These are phyloP conservation scores for Cariama cristata DNA, from an alignment of 2,113 vertebrate genomes.

Conservation along the genomic window DNA sequence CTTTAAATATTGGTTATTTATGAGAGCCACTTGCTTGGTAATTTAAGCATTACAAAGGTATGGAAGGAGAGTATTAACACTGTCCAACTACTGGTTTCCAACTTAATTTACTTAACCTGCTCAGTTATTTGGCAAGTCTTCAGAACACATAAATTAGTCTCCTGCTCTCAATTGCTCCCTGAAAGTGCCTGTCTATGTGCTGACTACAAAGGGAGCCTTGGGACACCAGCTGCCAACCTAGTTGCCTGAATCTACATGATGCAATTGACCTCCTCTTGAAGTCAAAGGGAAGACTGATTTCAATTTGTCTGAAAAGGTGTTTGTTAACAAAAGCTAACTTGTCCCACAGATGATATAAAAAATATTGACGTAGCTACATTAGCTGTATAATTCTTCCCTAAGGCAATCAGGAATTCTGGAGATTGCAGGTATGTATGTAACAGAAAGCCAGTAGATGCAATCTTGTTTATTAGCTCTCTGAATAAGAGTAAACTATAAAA, in stretches of 20 bases:
- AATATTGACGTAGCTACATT: background rate
- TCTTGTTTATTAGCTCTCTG: background rate
- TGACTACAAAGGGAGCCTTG: background rate
- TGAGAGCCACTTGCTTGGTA: background rate
- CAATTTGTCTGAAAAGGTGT: background rate
- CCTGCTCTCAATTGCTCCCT: background rate
- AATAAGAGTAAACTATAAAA: background rate
- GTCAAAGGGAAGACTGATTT: background rate
- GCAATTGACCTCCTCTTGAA: background rate
- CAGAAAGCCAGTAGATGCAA: background rate
- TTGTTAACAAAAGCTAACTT: constrained; percentile 43
- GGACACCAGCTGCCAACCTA: background rate
- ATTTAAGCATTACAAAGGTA: background rate
- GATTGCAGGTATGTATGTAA: background rate
- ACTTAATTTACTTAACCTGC: background rate
- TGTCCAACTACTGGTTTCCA: background rate
- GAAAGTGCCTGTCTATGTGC: background rate
- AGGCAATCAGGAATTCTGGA: background rate
- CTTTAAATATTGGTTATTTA: background rate
- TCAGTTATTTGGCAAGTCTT: background rate
- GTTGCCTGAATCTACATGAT: background rate
- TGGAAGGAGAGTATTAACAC: background rate
- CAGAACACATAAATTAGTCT: background rate
- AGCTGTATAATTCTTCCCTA: background rate
- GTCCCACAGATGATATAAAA: constrained; percentile 6